These are phyloP conservation scores for Pterocles gutturalis DNA, from an alignment of 2,113 vertebrate genomes.

Conservation along the genomic window DNA sequence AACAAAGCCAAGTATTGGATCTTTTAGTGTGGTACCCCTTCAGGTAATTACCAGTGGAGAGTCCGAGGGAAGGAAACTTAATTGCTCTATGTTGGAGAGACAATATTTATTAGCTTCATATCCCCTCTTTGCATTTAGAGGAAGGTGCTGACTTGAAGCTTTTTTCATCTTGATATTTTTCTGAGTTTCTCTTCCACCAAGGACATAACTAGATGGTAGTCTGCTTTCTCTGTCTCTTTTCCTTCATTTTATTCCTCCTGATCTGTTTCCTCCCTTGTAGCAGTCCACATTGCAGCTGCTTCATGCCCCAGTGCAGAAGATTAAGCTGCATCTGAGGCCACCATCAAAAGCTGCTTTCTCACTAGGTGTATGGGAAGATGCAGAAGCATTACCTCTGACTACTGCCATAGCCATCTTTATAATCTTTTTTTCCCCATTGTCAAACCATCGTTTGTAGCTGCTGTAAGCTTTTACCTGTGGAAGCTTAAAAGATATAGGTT, in stretches of 20 bases:
- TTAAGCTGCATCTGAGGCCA: slow-evolving; percentile 19
- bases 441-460: slow-evolving; percentile 37
- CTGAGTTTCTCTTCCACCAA: background rate
- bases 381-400: slow-evolving; percentile 21
- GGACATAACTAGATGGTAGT: background rate
- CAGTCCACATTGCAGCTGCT: background rate
- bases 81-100: background rate
- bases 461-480: slow-evolving; percentile 51
- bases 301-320: background rate
- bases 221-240: background rate
- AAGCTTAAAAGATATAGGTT: slow-evolving; percentile 45
- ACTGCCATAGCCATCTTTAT: slow-evolving; percentile 28
- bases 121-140: background rate
- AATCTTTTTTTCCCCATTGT: slow-evolving; percentile 12
- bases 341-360: slow-evolving; percentile 39
- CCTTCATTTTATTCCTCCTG: background rate
- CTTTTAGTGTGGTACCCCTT: background rate
- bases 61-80: background rate
- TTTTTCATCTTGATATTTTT: background rate
- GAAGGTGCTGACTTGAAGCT: background rate
- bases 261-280: background rate
- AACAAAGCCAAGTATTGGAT: background rate
- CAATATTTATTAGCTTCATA: background rate
- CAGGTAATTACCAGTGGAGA: background rate
- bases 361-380: slow-evolving; percentile 28